These are phyloP conservation scores for Drosophila paulistorum DNA, from an alignment of 1,140 invertebrate species.

Conservation along the genomic window DNA sequence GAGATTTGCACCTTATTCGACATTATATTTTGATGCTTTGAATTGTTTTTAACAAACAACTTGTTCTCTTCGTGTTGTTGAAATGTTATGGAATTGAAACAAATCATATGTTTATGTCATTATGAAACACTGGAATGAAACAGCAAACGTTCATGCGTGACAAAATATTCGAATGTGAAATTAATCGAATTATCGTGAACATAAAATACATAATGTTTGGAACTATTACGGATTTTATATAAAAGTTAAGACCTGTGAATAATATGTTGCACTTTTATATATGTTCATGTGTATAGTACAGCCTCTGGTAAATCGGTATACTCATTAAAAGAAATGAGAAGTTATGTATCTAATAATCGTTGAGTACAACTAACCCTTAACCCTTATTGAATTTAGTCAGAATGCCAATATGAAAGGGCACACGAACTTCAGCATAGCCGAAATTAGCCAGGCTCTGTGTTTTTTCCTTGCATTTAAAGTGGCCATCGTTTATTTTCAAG, in stretches of 20 bases:
- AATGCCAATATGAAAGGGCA: background rate
- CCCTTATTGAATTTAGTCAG: background rate
- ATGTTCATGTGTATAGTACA: too few relatives aligned
- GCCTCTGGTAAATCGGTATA: too few relatives aligned
- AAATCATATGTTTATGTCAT: slow-evolving; percentile 4
- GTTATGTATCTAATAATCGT: too few relatives aligned
- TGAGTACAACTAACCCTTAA: too few relatives aligned
- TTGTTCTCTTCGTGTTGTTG: background rate
- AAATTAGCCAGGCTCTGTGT: background rate
- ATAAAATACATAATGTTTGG: background rate
- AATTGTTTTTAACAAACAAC: slow-evolving; percentile 12
- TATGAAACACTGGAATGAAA: background rate
- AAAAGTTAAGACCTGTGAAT: too few relatives aligned
- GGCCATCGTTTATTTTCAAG: slow-evolving; percentile 3
- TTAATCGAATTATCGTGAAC: background rate
- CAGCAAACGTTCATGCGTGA: slow-evolving; percentile 2
- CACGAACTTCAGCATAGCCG: background rate
- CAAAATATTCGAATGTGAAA: background rate
- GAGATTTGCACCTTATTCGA: slow-evolving; percentile 50
- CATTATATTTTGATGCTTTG: slow-evolving; percentile 39
- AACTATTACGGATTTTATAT: too few relatives aligned
- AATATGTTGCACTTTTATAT: too few relatives aligned
- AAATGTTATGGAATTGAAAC: slow-evolving; percentile 7
- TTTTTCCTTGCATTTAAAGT: slow-evolving; percentile 5
- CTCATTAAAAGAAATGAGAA: too few relatives aligned